Conservation (phyloP, 2,113 vertebrate species). For the Ornithorhynchus anatinus region DNA sequence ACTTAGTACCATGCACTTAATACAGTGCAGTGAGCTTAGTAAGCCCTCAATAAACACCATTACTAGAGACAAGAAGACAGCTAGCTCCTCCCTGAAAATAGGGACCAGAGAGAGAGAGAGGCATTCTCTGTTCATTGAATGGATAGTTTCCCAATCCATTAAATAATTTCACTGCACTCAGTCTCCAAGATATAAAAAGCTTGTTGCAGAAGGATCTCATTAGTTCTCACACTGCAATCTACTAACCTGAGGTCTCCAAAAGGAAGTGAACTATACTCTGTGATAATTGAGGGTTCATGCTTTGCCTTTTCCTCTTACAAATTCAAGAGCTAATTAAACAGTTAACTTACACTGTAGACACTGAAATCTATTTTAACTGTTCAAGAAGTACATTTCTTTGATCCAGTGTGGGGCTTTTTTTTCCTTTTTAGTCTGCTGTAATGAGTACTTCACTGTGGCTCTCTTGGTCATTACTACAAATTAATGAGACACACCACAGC, state of each 20-base stretch:
- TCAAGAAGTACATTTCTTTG: background rate
- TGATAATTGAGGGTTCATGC: background rate
- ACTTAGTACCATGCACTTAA: no score
- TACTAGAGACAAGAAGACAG: no score
- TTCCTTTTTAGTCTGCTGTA: background rate
- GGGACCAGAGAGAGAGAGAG: no score
- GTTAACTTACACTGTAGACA: background rate
- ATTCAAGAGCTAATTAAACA: background rate
- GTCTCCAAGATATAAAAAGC: background rate
- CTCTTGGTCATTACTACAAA: background rate
- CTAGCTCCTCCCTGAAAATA: no score
- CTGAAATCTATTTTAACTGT: background rate
- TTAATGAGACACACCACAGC: accelerated
- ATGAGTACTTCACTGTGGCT: background rate
- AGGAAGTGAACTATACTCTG: background rate
- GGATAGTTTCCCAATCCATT: no score
- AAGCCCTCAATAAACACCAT: no score
- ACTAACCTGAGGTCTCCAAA: background rate
- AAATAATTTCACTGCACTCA: background rate
- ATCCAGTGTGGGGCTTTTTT: background rate
- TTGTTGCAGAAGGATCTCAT: background rate
- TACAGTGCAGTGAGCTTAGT: no score
- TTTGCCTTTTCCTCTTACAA: background rate
- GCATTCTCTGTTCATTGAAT: no score
- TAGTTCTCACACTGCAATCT: constrained; percentile 4